Evolutionary conservation across 2,797 vertebrate species (phyloP), one percentile per base, ranked within the genome.

Genomic region (Myotis pilosus): DNA sequence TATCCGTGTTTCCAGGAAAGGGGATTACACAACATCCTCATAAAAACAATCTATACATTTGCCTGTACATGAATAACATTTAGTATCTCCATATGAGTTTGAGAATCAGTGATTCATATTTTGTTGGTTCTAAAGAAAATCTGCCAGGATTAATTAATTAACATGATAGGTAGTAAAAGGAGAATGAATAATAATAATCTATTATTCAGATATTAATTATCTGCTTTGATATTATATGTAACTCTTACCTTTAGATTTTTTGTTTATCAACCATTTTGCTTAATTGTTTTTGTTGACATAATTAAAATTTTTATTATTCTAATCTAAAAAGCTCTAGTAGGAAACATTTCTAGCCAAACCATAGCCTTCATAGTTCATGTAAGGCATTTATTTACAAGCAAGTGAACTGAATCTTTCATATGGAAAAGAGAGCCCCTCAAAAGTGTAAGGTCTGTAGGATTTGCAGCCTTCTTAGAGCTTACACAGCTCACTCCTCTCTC

Each of bases 151-250:
- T 41, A 47, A 38, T 71, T 47, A 72, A 74, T 25, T 55, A 83
- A 38, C 0, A 1, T 41, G 8, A 51, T 13, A 1, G 1, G n/a
- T 8, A 3, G 5, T 6, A 44, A 91, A 83, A 3, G 6, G 6
- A 60, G 7, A 13, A 36, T 55, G 23, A 51, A 44, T 7, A 85
- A 64, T 22, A 10, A 51, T 13, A n/a, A 1, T 6, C 41, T 1
- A 60, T 28, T 60, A 1, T 41, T 75, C 28, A 36, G 12, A n/a
- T 20, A 47, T 71, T 19, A 8, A 49, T 44, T 8, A 51, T 44
- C 30, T 53, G 17, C 8, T 64, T 60, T 47, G 60, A 19, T 33
- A 1, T 71, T n/a, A 28, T 47, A 17, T 2, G 33, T 19, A 51
- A 36, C 6, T 11, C 25, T 30, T n/a, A 33, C 1, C 55, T 84